A percentile compares a stretch with the other conserved stretches of the same genome.
Evolutionary conservation across 23 tunicate species (phyloP).

Genomic region (Diplosoma virens): DNA sequence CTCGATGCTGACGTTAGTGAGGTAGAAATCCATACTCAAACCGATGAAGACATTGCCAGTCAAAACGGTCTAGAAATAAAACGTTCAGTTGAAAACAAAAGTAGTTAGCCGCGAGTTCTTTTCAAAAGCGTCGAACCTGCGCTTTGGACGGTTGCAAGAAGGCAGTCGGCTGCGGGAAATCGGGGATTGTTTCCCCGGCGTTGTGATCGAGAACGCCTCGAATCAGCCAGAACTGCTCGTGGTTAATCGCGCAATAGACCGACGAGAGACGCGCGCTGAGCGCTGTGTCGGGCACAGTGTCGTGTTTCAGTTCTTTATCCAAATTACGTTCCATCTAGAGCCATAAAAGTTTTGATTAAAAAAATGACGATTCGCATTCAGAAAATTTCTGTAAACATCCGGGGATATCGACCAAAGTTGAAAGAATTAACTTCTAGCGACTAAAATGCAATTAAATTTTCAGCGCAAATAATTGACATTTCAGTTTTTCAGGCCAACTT

Average conservation of each 20-base stretch:
- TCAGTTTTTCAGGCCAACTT: no score
- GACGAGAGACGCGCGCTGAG: conserved; percentile 75
- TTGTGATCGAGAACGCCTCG: conserved; percentile 94
- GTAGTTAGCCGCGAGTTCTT: neutral
- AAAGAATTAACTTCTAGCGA: no score
- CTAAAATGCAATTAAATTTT: no score
- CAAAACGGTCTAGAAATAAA: conserved; percentile 65
- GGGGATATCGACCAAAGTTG: no score
- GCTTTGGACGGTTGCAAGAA: conserved; percentile 68
- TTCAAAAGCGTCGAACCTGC: conserved; percentile 54
- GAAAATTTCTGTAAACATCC: no score
- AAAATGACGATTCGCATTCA: no score
- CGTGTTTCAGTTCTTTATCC: conserved; percentile 73
- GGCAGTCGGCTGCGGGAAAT: conserved; percentile 93
- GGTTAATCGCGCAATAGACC: conserved; percentile 73
- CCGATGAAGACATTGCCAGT: conserved; percentile 69
- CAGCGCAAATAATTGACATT: no score
- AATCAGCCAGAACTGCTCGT: conserved; percentile 86
- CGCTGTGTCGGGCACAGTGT: conserved; percentile 77
- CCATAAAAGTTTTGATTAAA: no score
- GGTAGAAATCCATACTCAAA: conserved; percentile 62
- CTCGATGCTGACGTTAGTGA: conserved; percentile 85
- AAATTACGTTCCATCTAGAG: conserved; percentile 85
- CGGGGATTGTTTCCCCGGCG: conserved; percentile 92
- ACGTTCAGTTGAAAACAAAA: neutral